Conservation (phyloP, 2,797 vertebrate genomes). For the Chelon labrosus region DNA sequence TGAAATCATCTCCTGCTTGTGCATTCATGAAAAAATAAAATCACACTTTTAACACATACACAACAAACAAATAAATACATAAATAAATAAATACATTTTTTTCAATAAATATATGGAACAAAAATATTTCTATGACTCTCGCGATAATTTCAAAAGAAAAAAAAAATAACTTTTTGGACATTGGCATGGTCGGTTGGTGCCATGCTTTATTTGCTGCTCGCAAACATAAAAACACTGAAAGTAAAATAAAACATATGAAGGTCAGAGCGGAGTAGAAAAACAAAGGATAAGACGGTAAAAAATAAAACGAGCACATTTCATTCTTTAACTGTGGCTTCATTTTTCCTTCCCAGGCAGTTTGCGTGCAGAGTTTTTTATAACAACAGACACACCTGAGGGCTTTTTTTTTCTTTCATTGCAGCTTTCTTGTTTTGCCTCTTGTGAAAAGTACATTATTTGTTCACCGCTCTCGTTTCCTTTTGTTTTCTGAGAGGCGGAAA, state of each 20-base stretch:
- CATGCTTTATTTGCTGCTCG: slow-evolving; percentile 43
- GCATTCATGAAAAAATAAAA: slow-evolving; percentile 13
- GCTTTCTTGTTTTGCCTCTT: slow-evolving; percentile 14
- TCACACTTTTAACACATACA: slow-evolving; percentile 29
- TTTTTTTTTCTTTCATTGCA: not conserved
- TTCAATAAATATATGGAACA: slow-evolving; percentile 66
- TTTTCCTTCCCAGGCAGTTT: slow-evolving; percentile 36
- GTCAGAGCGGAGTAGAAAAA: slow-evolving; percentile 33
- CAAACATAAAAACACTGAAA: slow-evolving; percentile 50
- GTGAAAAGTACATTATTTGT: slow-evolving; percentile 33
- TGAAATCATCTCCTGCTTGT: slow-evolving; percentile 8
- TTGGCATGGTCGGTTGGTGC: slow-evolving; percentile 70
- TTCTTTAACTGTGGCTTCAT: slow-evolving; percentile 63
- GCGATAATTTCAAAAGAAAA: slow-evolving; percentile 38
- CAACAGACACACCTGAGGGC: slow-evolving; percentile 18
- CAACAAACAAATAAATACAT: slow-evolving; percentile 36
- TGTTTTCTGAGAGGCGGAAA: slow-evolving; percentile 7
- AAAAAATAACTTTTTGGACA: slow-evolving; percentile 63
- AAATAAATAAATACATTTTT: slow-evolving; percentile 56
- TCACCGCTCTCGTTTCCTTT: not conserved
- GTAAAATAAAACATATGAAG: not conserved
- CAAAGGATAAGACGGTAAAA: slow-evolving; percentile 12
- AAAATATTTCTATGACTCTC: slow-evolving; percentile 53
- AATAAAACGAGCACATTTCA: slow-evolving; percentile 31
- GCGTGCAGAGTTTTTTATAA: slow-evolving; percentile 37